Evolutionary conservation across 1,140 invertebrate genomes (phyloP).

Genomic region (Bombyx mandarina): DNA sequence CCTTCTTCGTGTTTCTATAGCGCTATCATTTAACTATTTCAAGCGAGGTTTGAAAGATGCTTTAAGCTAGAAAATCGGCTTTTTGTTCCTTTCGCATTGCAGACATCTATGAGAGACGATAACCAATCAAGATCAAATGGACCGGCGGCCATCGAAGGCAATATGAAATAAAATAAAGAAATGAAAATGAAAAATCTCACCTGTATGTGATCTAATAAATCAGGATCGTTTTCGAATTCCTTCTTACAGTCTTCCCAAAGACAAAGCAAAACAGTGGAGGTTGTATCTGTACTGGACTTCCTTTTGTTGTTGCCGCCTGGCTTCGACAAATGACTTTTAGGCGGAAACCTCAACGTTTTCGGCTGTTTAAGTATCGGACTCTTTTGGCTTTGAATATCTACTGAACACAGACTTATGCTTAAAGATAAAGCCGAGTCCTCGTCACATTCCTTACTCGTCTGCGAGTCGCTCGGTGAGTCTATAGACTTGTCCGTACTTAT

Average conservation of each 20-base stretch:
- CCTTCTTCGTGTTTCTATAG: too few relatives aligned
- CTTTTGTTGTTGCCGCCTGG: conserved; percentile 41
- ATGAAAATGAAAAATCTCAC: conserved; percentile 52
- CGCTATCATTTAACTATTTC: too few relatives aligned
- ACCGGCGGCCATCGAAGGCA: background rate
- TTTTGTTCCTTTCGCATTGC: background rate
- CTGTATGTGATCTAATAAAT: conserved; percentile 92
- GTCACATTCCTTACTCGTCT: conserved; percentile 64
- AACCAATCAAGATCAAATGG: background rate
- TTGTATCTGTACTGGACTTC: conserved; percentile 44
- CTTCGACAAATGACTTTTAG: conserved; percentile 29
- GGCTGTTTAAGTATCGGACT: conserved; percentile 82
- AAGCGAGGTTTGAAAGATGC: too few relatives aligned
- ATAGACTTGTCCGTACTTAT: conserved; percentile 65
- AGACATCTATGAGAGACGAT: background rate
- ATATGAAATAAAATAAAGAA: conserved; percentile 1
- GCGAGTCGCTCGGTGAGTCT: conserved; percentile 64
- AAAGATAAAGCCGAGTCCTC: conserved; percentile 64
- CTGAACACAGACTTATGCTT: conserved; percentile 58
- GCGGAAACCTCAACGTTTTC: conserved; percentile 84
- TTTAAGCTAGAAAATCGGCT: too few relatives aligned
- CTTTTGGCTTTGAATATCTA: conserved; percentile 57
- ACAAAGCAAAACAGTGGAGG: conserved; percentile 72
- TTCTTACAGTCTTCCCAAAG: conserved; percentile 89
- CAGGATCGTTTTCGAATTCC: conserved; percentile 81